Evolutionary conservation across 2,888 invertebrate genomes (phyloP), one percentile per base, ranked within the genome.

Genomic region (Teleiodes luculella): DNA sequence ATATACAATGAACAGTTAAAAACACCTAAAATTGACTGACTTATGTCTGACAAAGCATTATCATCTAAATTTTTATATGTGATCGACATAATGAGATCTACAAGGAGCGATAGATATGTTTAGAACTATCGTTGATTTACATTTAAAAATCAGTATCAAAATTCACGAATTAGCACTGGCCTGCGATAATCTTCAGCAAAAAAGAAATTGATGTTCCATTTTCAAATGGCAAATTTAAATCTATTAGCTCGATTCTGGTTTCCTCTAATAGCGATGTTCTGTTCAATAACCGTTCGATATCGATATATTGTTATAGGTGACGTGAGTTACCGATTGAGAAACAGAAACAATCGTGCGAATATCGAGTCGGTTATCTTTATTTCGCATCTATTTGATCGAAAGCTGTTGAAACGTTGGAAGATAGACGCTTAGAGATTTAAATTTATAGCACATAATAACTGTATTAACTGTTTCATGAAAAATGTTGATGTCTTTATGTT

Each of bases 271-370:
- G 10, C 28, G 43, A 43, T 43, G 43, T 43, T 68, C 75, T 76
- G 77, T 80, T 82, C 83, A 78, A 83, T 83, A 84, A 83, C 78
- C 78, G 80, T 83, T 80, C 67, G 70, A 76, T 74, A 82, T 78
- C 83, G 81, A 78, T 83, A 85, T 83, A 84, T 82, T 79, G 83
- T 83, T 84, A 83, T 82, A 76, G 81, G 76, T 74, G 80, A 78
- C 76, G 79, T 85, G 85, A 86, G 78, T 86, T 86, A 86, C 80
- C 72, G 83, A 78, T 80, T 70, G 71, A 78, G 84, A 82, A 80
- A 78, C 76, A 73, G 80, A 78, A 82, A 84, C 83, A 82, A 80
- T 76, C 76, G 76, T 77, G 83, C 84, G 85, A 84, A 86, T 83
- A 83, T 76, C 74, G 71, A 58, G 72, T 72, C 67, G 74, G 71